phyloP scores from a whole-genome alignment of 1,140 invertebrate species.

The Dendroctonus ponderosae region DNA sequence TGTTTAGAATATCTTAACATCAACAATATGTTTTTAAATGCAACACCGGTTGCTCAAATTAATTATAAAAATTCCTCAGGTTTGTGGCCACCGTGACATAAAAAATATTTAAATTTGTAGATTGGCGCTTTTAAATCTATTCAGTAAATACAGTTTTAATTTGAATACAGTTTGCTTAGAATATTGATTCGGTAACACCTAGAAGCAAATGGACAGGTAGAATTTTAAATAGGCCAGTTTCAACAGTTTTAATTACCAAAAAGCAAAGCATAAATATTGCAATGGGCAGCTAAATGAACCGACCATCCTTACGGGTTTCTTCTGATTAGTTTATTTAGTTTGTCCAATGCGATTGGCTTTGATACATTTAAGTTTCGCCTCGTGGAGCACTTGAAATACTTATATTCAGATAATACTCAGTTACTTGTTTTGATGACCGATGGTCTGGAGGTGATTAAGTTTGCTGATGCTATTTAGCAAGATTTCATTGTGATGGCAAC shows the following conservation, averaged over 20 bases:
- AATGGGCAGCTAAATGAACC: constrained; percentile 19
- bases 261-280: constrained; percentile 11
- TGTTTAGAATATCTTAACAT: too few relatives aligned
- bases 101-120: constrained; percentile 15
- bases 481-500: too few relatives aligned
- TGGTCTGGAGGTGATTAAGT: too few relatives aligned
- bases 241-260: neutral
- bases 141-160: constrained; percentile 5
- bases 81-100: constrained; percentile 16
- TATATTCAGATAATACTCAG: constrained; percentile 16
- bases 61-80: constrained; percentile 11
- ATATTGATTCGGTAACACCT: too few relatives aligned
- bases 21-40: too few relatives aligned
- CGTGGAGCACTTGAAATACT: constrained; percentile 9
- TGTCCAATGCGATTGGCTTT: constrained; percentile 9
- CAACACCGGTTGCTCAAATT: neutral
- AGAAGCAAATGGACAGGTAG: too few relatives aligned
- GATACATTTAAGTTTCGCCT: constrained; percentile 11
- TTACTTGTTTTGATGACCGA: neutral
- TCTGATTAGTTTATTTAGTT: constrained; percentile 25
- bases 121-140: constrained; percentile 3
- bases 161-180: neutral
- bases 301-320: constrained; percentile 6
- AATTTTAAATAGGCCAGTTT: neutral
- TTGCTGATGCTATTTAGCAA: too few relatives aligned